A percentile compares a stretch with the other conserved stretches of the same genome.
Conservation (phyloP, 1,140 invertebrate genomes). For the Thalassaphorura encarpata region DNA sequence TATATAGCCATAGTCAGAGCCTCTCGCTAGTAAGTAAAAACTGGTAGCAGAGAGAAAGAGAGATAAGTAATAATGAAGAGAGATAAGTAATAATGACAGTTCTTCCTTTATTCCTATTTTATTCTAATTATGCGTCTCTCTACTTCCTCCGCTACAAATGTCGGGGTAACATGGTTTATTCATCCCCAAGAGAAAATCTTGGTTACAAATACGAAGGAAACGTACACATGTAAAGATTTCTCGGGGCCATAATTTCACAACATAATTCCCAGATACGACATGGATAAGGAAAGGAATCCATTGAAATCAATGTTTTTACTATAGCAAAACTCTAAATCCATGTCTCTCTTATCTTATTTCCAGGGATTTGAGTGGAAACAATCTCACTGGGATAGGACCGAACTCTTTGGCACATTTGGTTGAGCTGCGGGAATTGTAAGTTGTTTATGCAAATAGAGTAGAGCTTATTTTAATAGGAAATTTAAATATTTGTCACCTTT, state of each 20-base stretch:
- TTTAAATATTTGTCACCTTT: neutral
- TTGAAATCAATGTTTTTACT: constrained; percentile 1
- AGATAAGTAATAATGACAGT: too few relatives aligned
- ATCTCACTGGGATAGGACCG: constrained; percentile 21
- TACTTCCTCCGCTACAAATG: too few relatives aligned
- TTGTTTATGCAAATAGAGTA: constrained; percentile 4
- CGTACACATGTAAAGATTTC: neutral
- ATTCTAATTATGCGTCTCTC: too few relatives aligned
- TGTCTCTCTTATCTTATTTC: constrained; percentile 18
- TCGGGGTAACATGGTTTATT: too few relatives aligned
- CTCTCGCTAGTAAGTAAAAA: too few relatives aligned
- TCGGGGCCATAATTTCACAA: neutral
- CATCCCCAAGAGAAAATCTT: too few relatives aligned
- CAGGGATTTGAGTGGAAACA: constrained; percentile 35
- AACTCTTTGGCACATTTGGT: constrained; percentile 20
- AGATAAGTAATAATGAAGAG: too few relatives aligned
- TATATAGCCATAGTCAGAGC: too few relatives aligned
- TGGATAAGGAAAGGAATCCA: neutral
- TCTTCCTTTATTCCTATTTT: too few relatives aligned
- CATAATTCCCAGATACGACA: too few relatives aligned
- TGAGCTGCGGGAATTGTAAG: constrained; percentile 35
- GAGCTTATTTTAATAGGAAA: neutral
- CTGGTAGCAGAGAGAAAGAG: too few relatives aligned
- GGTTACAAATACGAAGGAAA: neutral
- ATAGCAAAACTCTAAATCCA: neutral